These are phyloP conservation scores for Hydrozoanthus tunicans DNA, from an alignment of 64 coral and sea anemone species.

Conservation along the genomic window DNA sequence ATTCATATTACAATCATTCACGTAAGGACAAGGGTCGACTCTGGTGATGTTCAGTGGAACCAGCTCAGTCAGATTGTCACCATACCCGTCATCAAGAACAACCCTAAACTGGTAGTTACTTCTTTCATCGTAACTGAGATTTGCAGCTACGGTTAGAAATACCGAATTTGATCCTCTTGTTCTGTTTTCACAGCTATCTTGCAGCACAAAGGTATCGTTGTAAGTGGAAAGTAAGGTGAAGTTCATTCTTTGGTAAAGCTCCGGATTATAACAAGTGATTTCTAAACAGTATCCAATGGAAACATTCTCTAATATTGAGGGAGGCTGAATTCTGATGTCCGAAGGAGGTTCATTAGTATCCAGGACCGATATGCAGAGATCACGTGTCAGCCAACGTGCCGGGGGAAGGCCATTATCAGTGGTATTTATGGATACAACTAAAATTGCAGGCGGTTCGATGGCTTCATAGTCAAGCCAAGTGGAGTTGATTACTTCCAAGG, in stretches of 20 bases:
- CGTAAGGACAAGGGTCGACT: conserved; percentile 63
- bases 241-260: conserved; percentile 47
- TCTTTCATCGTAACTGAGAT: conserved; percentile 70
- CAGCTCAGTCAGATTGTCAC: conserved; percentile 43
- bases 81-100: conserved; percentile 44
- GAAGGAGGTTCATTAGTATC: conserved; percentile 71
- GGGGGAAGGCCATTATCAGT: conserved; percentile 55
- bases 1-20: conserved; percentile 58
- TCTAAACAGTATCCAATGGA: conserved; percentile 67
- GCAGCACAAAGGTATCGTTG: conserved; percentile 50
- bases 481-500: conserved; percentile 66
- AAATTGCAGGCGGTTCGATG: conserved; percentile 9
- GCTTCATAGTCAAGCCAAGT: conserved; percentile 71
- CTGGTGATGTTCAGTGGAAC: conserved; percentile 55
- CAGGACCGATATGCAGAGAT: conserved; percentile 44
- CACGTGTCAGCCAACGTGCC: conserved; percentile 19
- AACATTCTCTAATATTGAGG: conserved; percentile 67
- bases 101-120: conserved; percentile 48
- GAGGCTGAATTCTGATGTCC: conserved; percentile 40
- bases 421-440: conserved; percentile 58
- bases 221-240: conserved; percentile 59
- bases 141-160: conserved; percentile 40
- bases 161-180: conserved; percentile 1
- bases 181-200: conserved; percentile 2
- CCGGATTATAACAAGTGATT: conserved; percentile 62